Base-by-base conservation (phyloP, 2,888 invertebrate genomes). In the Hydropsyche betteni region DNA sequence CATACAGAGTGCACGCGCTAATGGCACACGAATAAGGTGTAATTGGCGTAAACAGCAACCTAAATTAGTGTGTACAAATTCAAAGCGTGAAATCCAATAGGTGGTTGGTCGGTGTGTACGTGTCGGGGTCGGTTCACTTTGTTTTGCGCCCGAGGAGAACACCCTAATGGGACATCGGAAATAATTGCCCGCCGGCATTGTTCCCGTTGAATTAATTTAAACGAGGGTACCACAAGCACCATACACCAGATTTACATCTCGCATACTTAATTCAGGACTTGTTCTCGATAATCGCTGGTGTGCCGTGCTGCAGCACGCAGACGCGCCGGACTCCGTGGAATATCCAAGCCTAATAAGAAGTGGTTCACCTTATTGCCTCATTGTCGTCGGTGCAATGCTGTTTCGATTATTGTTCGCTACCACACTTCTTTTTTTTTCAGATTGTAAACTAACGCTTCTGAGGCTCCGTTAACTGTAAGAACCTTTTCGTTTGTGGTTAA, bases 111-210 rank as follows among this genome's bases (percentile, higher is more conserved):
- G 36, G 16, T 10, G 34, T 64, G 34, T 64, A 44, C 44, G 64
- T 64, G 34, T 64, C 14, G 24, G 61, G 33, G 61, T 33, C 14
- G 50, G 69, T 69, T 69, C 44, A 69, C 51, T 69, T 51, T 51
- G 51, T 69, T 69, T 69, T 24, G 51, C 14, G 24, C 16, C 69
- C 8, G 44, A 69, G 64, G 55, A 70, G 52, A 72, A 61, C 52
- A 50, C 58, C 52, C 78, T 78, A 78, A 78, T 76, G 78, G 76
- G 78, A 68, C 64, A 68, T 61, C 71, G 76, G 50, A 77, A 77
- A 77, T 77, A 77, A 77, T 77, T 77, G 77, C 74, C 74, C 51
- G 44, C 71, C 69, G 75, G 61, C 70, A 76, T 76, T 77, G 77
- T 77, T 77, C 34, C 68, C 70, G 68, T 61, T 70, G 75, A 64